Base-by-base conservation (phyloP, 1,140 invertebrate genomes). In the Drosophila tristis region DNA sequence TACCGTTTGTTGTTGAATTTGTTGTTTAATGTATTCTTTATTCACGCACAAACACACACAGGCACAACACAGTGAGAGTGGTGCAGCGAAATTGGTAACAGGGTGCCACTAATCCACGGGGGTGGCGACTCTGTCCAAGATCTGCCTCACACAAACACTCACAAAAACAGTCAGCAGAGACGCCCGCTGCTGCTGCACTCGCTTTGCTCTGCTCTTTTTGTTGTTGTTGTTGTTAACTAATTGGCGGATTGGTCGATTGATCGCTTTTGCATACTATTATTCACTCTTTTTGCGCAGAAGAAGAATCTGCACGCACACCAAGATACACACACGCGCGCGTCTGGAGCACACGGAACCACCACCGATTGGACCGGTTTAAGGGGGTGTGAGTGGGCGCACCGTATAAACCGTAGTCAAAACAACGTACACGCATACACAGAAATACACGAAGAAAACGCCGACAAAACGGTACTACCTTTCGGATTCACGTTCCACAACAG, bases 61-160 rank as follows among this genome's bases (percentile, higher is more conserved):
- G 26, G 7, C 26, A 29, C 35, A 13, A 43, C 74, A 49, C 70
- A 72, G 44, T 71, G 59, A 51, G 29, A 72, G 84, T 89, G 84
- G 54, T 70, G 70, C 35, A 39, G 35, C 70, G 84, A 70, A 68
- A 71, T 55, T 75, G 64, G 66, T 78, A 73, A 66, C 84, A 90
- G 66, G 66, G 85, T 84, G 76, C 84, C 84, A 89, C 84, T 89
- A 89, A 90, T 89, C 84, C 84, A 89, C 82, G 44, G 86, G 73
- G 67, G 84, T 89, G 84, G 80, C 84, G 84, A 90, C 82, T 87
- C 78, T 71, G 82, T 66, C 78, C 65, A 81, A 87, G 67, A 76
- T 50, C 45, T 65, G 68, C 57, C 74, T 23, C 76, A 71, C 76
- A 44, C 72, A 75, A 55, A 62, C 57, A 65, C 67, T 57, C 63